Evolutionary conservation across 2,113 vertebrate genomes (phyloP).

Genomic region (Melanocharis versteri): DNA sequence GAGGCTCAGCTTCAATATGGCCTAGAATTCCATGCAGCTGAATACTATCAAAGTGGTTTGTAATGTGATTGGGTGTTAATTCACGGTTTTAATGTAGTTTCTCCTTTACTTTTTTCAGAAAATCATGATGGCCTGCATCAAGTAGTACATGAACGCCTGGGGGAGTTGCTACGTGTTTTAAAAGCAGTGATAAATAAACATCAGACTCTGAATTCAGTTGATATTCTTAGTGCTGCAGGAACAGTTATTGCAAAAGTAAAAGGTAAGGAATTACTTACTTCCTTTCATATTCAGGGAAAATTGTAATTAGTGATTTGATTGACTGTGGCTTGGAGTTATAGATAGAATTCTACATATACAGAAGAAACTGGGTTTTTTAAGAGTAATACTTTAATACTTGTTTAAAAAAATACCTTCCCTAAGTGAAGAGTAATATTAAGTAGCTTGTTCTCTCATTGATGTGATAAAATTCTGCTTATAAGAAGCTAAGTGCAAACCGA

Average conservation of each 20-base stretch:
- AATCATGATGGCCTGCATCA: conserved; percentile 87
- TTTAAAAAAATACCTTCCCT: not conserved
- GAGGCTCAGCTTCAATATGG: not conserved
- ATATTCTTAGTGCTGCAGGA: conserved; percentile 91
- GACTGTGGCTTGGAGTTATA: not conserved
- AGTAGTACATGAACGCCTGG: conserved; percentile 87
- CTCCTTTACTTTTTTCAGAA: conserved; percentile 69
- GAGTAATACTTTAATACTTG: not conserved
- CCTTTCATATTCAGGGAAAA: not conserved
- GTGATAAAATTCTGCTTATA: not conserved
- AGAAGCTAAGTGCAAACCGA: not conserved
- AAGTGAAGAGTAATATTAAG: not conserved
- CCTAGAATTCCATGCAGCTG: not conserved
- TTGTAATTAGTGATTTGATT: not conserved
- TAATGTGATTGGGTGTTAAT: not conserved
- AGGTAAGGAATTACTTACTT: conserved; percentile 78
- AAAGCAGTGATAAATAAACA: conserved; percentile 89
- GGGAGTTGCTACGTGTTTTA: conserved; percentile 87
- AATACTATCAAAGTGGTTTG: not conserved
- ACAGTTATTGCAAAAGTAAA: conserved; percentile 92
- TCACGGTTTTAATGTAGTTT: not conserved
- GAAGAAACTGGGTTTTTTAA: accelerated
- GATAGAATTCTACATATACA: not conserved
- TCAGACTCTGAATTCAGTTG: conserved; percentile 90
- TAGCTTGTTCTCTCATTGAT: not conserved